Conservation (phyloP, 35 echinoderm and acorn worm genomes). For the Apostichopus japonicus region DNA sequence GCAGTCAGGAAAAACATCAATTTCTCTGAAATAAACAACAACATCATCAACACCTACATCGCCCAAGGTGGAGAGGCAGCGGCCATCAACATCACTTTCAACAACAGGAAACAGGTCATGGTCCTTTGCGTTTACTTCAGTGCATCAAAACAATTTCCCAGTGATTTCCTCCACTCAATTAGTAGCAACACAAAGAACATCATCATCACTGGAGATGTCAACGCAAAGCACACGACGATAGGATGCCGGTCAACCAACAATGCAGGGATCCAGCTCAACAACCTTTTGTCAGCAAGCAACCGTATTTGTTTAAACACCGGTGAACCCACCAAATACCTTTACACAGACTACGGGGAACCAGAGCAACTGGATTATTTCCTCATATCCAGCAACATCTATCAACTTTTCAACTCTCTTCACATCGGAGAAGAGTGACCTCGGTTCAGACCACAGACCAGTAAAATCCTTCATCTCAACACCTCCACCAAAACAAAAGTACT, state of each 20-base stretch:
- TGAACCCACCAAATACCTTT: conserved; percentile 16
- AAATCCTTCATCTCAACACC: not conserved
- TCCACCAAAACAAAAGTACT: not conserved
- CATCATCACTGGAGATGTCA: conserved; percentile 24
- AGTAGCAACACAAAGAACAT: not conserved
- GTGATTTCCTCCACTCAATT: not conserved
- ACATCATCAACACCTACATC: not conserved
- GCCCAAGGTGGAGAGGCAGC: not conserved
- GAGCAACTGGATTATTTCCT: conserved; percentile 43
- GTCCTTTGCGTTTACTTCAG: not conserved
- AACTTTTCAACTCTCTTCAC: too few species aligned
- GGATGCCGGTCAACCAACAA: conserved; percentile 1
- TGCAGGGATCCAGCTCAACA: not conserved
- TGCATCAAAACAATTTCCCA: not conserved
- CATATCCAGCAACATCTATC: too few species aligned
- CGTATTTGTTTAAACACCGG: conserved; percentile 34
- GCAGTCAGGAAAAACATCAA: not conserved
- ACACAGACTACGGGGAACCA: not conserved
- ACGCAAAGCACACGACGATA: not conserved
- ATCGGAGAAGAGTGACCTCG: not conserved
- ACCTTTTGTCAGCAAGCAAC: not conserved
- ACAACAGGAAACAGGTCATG: too few species aligned
- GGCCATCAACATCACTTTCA: not conserved
- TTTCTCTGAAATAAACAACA: not conserved
- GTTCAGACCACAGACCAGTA: not conserved